phyloP scores from a whole-genome alignment of 2,888 invertebrate species.

The Melanostoma mellinum region DNA sequence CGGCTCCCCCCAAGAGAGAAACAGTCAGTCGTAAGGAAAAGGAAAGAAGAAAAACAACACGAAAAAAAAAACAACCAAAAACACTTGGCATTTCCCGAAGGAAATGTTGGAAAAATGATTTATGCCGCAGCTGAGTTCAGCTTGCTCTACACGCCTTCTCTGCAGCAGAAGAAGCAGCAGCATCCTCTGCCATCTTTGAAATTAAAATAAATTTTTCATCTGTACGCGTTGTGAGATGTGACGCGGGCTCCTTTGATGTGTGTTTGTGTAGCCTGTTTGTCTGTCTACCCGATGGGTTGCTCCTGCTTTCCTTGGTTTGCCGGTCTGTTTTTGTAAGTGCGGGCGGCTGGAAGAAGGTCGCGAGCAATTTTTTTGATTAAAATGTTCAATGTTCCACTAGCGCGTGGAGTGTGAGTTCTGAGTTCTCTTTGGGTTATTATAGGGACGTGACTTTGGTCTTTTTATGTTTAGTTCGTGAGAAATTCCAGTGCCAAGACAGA shows the following conservation, averaged over 20 bases:
- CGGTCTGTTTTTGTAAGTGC: conserved; percentile 47
- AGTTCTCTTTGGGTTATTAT: conserved; percentile 1
- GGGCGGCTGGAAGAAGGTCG: conserved; percentile 35
- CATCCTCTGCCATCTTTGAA: conserved; percentile 48
- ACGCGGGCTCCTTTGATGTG: conserved; percentile 62
- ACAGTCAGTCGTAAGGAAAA: conserved; percentile 2
- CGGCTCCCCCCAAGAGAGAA: not conserved
- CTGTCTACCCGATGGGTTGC: conserved; percentile 51
- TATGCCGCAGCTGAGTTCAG: conserved; percentile 67
- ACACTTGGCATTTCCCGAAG: conserved; percentile 65
- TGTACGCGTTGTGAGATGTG: conserved; percentile 55
- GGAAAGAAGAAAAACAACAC: not conserved
- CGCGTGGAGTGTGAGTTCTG: not conserved
- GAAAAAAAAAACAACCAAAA: conserved; percentile 30
- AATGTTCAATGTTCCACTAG: conserved; percentile 49
- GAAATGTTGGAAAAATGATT: conserved; percentile 69
- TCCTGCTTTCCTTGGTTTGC: conserved; percentile 7
- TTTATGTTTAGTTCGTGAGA: conserved; percentile 59
- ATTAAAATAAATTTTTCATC: conserved; percentile 72
- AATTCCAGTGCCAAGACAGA: conserved; percentile 44
- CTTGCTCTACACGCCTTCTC: conserved; percentile 39
- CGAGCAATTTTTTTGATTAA: conserved; percentile 58
- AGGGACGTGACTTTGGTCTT: conserved; percentile 38
- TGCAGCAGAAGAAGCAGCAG: conserved; percentile 23
- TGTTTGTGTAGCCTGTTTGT: conserved; percentile 55